Percentiles rank a stretch among this genome's conserved stretches.
These are phyloP conservation scores for Saccostrea echinata DNA, from an alignment of 1,140 invertebrate genomes.

Conservation along the genomic window DNA sequence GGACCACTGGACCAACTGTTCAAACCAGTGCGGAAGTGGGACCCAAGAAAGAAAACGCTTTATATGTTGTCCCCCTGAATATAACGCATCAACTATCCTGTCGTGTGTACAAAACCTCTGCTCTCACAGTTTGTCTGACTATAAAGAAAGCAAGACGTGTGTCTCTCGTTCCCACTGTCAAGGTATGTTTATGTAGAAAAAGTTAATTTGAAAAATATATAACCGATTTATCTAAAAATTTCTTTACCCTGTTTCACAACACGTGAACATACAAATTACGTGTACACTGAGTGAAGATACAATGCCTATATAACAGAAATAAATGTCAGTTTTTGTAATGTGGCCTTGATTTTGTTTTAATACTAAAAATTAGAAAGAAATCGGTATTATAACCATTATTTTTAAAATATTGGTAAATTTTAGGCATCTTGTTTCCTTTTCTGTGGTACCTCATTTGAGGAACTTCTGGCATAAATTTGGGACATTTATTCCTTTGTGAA, in stretches of 20 bases:
- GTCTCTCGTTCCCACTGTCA: neutral
- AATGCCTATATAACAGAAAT: no score
- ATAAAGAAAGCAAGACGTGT: neutral
- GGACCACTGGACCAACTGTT: neutral
- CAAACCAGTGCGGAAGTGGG: neutral
- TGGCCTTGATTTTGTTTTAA: no score
- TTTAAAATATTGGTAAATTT: no score
- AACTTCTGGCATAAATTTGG: no score
- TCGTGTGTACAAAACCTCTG: neutral
- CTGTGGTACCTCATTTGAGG: no score
- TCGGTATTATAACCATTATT: no score
- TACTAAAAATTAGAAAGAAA: no score
- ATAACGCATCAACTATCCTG: conserved; percentile 3
- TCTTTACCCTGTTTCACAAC: neutral
- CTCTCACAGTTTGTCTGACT: neutral
- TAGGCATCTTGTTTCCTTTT: no score
- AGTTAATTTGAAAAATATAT: neutral
- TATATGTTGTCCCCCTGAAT: neutral
- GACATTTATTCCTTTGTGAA: no score
- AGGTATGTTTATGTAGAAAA: neutral
- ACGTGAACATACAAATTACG: no score
- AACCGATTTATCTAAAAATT: neutral
- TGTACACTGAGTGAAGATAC: no score
- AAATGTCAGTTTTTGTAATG: no score
- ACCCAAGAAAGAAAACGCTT: neutral